Conservation (phyloP, 2,113 vertebrate genomes). For the Tetraodon nigroviridis region DNA sequence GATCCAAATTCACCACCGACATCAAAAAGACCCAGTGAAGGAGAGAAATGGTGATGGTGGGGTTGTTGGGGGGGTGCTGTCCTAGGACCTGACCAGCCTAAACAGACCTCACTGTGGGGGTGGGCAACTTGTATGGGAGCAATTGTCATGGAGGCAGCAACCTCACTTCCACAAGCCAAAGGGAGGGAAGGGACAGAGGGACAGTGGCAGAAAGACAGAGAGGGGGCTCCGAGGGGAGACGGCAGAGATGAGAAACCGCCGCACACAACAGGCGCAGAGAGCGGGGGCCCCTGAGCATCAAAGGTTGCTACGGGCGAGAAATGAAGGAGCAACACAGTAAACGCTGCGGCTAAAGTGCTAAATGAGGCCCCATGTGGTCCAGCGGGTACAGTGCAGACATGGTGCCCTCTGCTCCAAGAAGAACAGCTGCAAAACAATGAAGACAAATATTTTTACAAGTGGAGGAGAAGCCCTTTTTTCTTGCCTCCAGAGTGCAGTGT, state of each 20-base stretch:
- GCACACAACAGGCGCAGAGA: constrained; percentile 55
- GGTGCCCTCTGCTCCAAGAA: constrained; percentile 19
- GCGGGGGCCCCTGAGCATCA: constrained; percentile 71
- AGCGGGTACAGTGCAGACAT: constrained; percentile 47
- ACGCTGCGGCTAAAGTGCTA: constrained; percentile 50
- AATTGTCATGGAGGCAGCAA: constrained; percentile 67
- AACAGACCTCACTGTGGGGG: constrained; percentile 66
- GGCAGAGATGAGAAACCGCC: constrained; percentile 43
- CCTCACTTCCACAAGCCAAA: constrained; percentile 57
- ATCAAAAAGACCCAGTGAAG: constrained; percentile 69
- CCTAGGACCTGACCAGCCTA: constrained; percentile 46
- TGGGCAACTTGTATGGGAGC: constrained; percentile 53
- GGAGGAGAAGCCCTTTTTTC: constrained; percentile 31
- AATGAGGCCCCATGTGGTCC: constrained; percentile 54
- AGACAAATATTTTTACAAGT: constrained; percentile 51
- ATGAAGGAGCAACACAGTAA: constrained; percentile 70
- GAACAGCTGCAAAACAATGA: constrained; percentile 37
- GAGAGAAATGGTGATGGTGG: constrained; percentile 48
- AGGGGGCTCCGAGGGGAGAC: constrained; percentile 52
- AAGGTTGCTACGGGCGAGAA: constrained; percentile 77
- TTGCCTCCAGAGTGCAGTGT: not conserved
- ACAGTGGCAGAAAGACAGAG: constrained; percentile 58
- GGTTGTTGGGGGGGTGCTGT: constrained; percentile 2
- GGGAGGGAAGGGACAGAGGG: constrained; percentile 56
- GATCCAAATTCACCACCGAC: constrained; percentile 53